Evolutionary conservation across 2,888 invertebrate genomes (phyloP).

Genomic region (Aphodius sticticus): DNA sequence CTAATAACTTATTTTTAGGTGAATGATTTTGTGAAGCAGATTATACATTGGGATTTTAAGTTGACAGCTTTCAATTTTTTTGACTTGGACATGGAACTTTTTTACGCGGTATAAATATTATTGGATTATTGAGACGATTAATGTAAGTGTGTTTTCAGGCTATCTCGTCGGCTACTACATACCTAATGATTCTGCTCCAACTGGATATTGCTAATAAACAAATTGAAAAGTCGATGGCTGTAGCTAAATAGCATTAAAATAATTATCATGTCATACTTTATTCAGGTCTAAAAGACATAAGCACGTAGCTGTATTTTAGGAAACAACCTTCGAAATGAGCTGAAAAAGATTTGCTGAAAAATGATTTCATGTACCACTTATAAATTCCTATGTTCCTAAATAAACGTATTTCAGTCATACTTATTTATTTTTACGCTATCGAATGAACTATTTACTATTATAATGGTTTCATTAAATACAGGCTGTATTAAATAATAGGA

Average conservation of each 20-base stretch:
- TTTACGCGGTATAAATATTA: constrained; percentile 35
- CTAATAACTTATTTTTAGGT: constrained; percentile 30
- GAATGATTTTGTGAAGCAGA: constrained; percentile 39
- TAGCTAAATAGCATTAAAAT: constrained; percentile 6
- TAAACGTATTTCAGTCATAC: too few relatives aligned
- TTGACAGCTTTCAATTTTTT: constrained; percentile 41
- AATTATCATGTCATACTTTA: not conserved
- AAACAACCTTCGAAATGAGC: too few relatives aligned
- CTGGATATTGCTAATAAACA: constrained; percentile 39
- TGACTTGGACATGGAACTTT: constrained; percentile 38
- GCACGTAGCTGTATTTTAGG: not conserved
- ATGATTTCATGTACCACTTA: too few relatives aligned
- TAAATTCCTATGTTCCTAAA: too few relatives aligned
- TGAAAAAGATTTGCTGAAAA: too few relatives aligned
- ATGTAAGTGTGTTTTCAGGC: constrained; percentile 31
- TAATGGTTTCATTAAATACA: too few relatives aligned
- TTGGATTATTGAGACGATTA: not conserved
- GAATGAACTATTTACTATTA: too few relatives aligned
- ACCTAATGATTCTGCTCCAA: constrained; percentile 41
- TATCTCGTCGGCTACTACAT: constrained; percentile 38
- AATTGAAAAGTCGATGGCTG: constrained; percentile 27
- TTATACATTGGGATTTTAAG: constrained; percentile 42
- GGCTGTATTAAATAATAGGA: too few relatives aligned
- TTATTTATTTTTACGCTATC: too few relatives aligned
- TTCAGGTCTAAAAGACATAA: not conserved